Conservation (phyloP, 2,888 invertebrate species). For the Drosophila diplacantha region DNA sequence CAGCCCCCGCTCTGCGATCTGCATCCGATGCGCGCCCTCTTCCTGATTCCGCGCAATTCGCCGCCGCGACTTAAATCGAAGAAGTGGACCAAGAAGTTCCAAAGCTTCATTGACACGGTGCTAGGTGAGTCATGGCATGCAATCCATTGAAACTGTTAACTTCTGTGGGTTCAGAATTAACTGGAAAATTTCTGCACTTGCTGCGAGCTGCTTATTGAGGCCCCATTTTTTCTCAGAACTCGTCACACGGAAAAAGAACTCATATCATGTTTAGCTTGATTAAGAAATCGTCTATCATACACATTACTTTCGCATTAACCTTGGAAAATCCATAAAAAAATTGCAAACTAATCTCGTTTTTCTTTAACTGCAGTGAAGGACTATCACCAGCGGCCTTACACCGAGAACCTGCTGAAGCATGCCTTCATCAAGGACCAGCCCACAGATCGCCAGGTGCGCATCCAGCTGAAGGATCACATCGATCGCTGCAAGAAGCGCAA, state of each 20-base stretch:
- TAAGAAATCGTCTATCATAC: background rate
- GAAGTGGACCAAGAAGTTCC: slow-evolving; percentile 99
- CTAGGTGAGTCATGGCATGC: slow-evolving; percentile 79
- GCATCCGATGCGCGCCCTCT: slow-evolving; percentile 99
- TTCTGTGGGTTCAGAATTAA: background rate
- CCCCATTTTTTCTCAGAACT: background rate
- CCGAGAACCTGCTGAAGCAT: slow-evolving; percentile 98
- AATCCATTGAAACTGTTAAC: background rate
- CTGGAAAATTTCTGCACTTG: background rate
- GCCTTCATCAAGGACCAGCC: slow-evolving; percentile 99
- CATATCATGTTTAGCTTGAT: background rate
- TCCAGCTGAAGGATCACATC: slow-evolving; percentile 99
- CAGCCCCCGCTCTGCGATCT: slow-evolving; percentile 99
- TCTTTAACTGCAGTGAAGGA: slow-evolving; percentile 86
- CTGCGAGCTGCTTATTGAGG: background rate
- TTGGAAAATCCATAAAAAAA: background rate
- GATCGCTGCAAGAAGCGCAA: slow-evolving; percentile 97
- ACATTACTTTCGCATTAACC: background rate
- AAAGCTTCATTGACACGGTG: slow-evolving; percentile 98
- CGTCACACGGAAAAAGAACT: background rate
- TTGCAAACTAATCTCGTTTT: background rate
- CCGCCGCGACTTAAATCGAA: slow-evolving; percentile 98
- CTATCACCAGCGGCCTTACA: slow-evolving; percentile 98
- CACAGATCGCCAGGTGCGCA: slow-evolving; percentile 97
- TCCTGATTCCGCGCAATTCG: slow-evolving; percentile 98